A percentile compares a stretch with the other conserved stretches of the same genome.
Evolutionary conservation across 64 coral and sea anemone genomes (phyloP).

Genomic region (Trachythela sp.): DNA sequence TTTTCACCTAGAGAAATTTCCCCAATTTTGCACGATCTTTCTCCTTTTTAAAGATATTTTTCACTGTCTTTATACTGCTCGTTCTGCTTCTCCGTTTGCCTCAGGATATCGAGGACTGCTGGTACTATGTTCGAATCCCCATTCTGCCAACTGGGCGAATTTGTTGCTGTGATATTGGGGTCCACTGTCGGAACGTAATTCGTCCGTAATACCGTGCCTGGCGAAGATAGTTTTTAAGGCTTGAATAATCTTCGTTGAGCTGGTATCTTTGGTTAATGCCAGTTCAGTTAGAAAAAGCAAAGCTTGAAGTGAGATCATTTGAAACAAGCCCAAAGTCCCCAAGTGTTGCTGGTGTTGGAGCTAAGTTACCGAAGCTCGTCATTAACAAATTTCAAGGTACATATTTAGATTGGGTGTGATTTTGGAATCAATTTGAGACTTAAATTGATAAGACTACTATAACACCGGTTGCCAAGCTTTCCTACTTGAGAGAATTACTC

Average conservation of each 20-base stretch:
- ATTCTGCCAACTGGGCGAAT: conserved; percentile 27
- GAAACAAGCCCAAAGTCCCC: background rate
- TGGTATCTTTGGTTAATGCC: background rate
- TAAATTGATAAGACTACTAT: too few species aligned
- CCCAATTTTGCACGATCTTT: background rate
- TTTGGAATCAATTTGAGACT: too few species aligned
- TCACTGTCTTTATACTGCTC: conserved; percentile 44
- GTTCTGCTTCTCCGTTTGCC: conserved; percentile 37
- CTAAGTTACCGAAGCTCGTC: too few species aligned
- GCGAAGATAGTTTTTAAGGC: conserved; percentile 31
- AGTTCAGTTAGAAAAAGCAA: too few species aligned
- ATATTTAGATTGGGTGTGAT: too few species aligned
- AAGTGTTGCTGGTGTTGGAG: background rate
- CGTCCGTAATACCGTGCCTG: conserved; percentile 39
- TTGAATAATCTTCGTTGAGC: background rate
- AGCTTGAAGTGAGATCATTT: too few species aligned
- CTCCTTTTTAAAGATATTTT: conserved; percentile 29
- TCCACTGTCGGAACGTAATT: conserved; percentile 34
- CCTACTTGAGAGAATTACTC: too few species aligned
- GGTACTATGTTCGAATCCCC: conserved; percentile 30
- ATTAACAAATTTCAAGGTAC: too few species aligned
- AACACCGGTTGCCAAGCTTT: too few species aligned
- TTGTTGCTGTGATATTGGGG: background rate
- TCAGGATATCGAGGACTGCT: conserved; percentile 14
- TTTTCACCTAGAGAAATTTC: background rate